A percentile compares a stretch with the other conserved stretches of the same genome.
phyloP scores from a whole-genome alignment of 2,113 vertebrate genomes.

The Hemichromis elongatus region DNA sequence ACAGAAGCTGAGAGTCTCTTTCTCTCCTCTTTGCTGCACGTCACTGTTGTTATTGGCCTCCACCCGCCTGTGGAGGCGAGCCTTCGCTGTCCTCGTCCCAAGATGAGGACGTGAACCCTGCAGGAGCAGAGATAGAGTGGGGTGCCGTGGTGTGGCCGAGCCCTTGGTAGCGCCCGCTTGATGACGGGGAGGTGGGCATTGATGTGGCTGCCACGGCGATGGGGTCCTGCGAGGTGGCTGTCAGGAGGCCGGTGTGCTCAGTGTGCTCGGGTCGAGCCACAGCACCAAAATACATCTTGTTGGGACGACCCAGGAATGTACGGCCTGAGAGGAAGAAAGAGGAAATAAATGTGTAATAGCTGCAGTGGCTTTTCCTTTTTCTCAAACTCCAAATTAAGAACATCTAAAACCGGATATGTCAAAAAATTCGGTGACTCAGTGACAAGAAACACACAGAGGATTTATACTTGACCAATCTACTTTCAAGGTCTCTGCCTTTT shows the following conservation, averaged over 20 bases:
- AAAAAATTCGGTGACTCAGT: too few species aligned
- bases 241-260: slow-evolving; percentile 87
- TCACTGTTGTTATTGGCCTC: neutral
- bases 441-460: too few species aligned
- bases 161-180: slow-evolving; percentile 87
- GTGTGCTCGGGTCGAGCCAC: slow-evolving; percentile 78
- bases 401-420: rapidly evolving
- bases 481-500: too few species aligned
- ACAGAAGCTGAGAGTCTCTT: neutral
- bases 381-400: neutral
- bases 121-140: slow-evolving; percentile 77
- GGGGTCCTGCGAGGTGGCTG: slow-evolving; percentile 78
- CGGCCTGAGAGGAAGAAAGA: slow-evolving; percentile 66
- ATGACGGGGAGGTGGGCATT: slow-evolving; percentile 79
- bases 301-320: slow-evolving; percentile 87
- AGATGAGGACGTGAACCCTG: slow-evolving; percentile 59
- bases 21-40: neutral
- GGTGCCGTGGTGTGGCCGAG: slow-evolving; percentile 86
- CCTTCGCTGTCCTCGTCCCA: slow-evolving; percentile 51
- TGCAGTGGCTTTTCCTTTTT: neutral
- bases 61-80: neutral
- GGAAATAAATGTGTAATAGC: rapidly evolving
- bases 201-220: slow-evolving; percentile 75
- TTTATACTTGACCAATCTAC: too few species aligned
- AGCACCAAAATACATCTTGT: slow-evolving; percentile 85